Conservation (phyloP, 2,888 invertebrate genomes). For the Dorcus hopei region DNA sequence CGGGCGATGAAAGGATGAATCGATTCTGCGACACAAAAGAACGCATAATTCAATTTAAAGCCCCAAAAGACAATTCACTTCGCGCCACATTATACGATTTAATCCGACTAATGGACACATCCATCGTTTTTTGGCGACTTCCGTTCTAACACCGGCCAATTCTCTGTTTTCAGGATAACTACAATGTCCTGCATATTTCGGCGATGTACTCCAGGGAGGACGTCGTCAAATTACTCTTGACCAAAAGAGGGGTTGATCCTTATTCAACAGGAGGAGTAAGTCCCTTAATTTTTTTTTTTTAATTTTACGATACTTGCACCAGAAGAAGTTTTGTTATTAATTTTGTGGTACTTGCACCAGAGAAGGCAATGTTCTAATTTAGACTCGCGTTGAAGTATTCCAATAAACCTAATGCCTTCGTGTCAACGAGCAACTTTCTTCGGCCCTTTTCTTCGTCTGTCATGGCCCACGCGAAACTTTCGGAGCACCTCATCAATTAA, state of each 20-base stretch:
- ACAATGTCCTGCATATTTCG: slow-evolving; percentile 92
- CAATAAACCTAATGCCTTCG: no score
- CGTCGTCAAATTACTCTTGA: slow-evolving; percentile 84
- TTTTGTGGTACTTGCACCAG: no score
- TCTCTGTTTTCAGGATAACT: slow-evolving; percentile 76
- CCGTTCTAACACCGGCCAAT: neutral
- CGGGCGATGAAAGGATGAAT: neutral
- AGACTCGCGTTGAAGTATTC: no score
- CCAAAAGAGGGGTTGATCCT: slow-evolving; percentile 87
- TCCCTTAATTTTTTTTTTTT: slow-evolving; percentile 26
- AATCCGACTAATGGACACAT: slow-evolving; percentile 10
- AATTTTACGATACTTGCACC: neutral
- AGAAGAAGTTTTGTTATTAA: no score
- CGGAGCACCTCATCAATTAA: neutral
- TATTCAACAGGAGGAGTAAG: slow-evolving; percentile 92
- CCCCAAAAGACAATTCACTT: no score
- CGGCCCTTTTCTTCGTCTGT: no score
- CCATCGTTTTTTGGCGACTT: neutral
- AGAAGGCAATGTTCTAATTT: no score
- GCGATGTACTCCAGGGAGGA: slow-evolving; percentile 94
- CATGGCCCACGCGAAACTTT: no score
- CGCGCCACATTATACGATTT: slow-evolving; percentile 4
- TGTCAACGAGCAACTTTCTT: no score
- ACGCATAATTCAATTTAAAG: slow-evolving; percentile 6
- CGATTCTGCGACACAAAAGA: slow-evolving; percentile 5